Conservation (phyloP, 2,113 vertebrate species). For the Etheostoma cragini region DNA sequence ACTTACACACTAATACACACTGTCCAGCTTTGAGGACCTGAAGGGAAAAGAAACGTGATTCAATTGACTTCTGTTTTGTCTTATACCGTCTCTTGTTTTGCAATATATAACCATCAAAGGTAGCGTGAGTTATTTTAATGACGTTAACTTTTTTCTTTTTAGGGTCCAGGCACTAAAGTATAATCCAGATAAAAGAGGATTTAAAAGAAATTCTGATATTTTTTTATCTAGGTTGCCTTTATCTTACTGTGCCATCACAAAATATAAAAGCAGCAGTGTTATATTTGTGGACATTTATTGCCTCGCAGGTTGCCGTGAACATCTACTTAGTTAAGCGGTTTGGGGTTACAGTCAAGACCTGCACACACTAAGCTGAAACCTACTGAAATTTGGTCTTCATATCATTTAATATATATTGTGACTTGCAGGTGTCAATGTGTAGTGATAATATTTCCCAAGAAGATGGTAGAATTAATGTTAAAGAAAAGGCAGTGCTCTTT, state of each 20-base stretch:
- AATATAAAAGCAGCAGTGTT: not conserved
- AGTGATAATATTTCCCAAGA: not conserved
- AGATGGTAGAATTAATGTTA: not conserved
- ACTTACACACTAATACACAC: conserved; percentile 6
- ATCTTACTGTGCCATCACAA: not conserved
- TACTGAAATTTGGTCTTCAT: not conserved
- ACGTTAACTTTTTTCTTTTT: not conserved
- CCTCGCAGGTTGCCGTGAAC: no score
- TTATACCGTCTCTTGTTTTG: not conserved
- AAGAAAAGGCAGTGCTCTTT: not conserved
- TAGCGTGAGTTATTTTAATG: not conserved
- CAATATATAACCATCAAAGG: not conserved
- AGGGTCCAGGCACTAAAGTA: no score
- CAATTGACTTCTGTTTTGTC: not conserved
- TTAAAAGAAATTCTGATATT: not conserved
- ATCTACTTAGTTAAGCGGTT: no score
- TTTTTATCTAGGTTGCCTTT: not conserved
- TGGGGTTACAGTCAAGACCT: not conserved
- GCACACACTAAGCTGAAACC: not conserved
- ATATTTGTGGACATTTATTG: no score
- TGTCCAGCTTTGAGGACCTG: conserved; percentile 18
- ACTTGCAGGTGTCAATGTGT: not conserved
- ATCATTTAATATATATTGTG: not conserved
- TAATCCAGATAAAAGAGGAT: not conserved
- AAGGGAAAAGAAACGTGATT: conserved; percentile 12